Evolutionary conservation across 2,113 vertebrate species (phyloP), one percentile per base, ranked within the genome.

Genomic region (Anhinga rufa): DNA sequence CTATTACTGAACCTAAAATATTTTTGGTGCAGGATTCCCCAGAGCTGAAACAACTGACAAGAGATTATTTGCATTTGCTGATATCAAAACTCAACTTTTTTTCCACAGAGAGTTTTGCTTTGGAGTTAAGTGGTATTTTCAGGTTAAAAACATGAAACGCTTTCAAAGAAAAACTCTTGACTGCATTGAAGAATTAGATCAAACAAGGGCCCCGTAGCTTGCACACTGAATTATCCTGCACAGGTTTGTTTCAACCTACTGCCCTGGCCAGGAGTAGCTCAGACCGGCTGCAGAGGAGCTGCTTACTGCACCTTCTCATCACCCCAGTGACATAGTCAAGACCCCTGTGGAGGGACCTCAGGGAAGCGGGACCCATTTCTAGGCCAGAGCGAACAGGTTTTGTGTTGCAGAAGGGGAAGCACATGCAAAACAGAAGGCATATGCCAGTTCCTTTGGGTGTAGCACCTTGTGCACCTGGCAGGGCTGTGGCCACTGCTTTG

Each of bases 281-380:
- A 51, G 52, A 60, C 9, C 2, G 6, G 36, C 29, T 65, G 38
- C 28, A 69, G 54, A 40, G 20, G 25, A 86, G 40, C 46, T 2
- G 8, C 51, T 79, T 11, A 6, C 49, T 32, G 36, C 1, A 0
- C 19, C 31, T 49, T 3, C 1, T 64, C 2, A 0, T 58, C 49
- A 51, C 65, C 40, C 36, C 19, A 24, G 14, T 46, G 44, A 49
- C 46, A 65, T 36, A 28, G 25, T 19, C 31, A 38, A 60, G 40
- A 42, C 28, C 12, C 20, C 44, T 3, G 8, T 44, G 78, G 38
- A 88, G 29, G 15, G 28, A 87, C 29, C 29, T 57, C 21, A 32
- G 40, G 21, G 52, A 49, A 52, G 12, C 26, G 10, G 36, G 58
- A 62, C 84, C 29, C 2, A 1, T 44, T 90, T 42, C 44, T 62